Evolutionary conservation across 2,113 vertebrate genomes (phyloP).

Genomic region (Eolophus roseicapilla): DNA sequence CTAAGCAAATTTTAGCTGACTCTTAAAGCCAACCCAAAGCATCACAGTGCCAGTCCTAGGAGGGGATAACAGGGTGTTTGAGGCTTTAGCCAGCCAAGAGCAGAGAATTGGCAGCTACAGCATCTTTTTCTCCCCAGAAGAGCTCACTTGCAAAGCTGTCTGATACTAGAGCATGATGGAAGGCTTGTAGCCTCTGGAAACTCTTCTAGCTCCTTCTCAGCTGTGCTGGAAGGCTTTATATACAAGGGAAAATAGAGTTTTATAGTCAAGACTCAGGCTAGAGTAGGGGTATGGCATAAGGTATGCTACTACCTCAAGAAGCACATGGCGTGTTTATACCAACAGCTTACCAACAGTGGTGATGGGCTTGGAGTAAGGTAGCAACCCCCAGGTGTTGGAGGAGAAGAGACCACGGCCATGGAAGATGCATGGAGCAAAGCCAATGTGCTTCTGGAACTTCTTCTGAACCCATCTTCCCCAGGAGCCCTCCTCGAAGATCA

Average conservation of each 20-base stretch:
- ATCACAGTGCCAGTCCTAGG: background rate
- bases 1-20: background rate
- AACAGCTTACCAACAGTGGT: slow-evolving; percentile 86
- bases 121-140: accelerated
- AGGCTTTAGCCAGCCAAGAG: background rate
- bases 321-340: background rate
- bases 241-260: background rate
- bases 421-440: slow-evolving; percentile 94
- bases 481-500: slow-evolving; percentile 90
- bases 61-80: background rate
- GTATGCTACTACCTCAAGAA: background rate
- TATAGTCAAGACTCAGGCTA: background rate
- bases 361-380: slow-evolving; percentile 92
- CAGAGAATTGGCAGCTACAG: background rate
- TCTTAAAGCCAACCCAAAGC: background rate
- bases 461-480: slow-evolving; percentile 85
- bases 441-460: slow-evolving; percentile 90
- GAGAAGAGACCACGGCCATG: slow-evolving; percentile 92
- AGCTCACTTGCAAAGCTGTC: background rate
- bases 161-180: background rate
- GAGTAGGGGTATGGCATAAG: background rate
- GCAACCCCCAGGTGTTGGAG: slow-evolving; percentile 84
- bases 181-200: background rate
- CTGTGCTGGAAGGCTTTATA: background rate
- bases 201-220: background rate